phyloP scores from a whole-genome alignment of 2,797 vertebrate genomes.

The Macroramphosus scolopax region DNA sequence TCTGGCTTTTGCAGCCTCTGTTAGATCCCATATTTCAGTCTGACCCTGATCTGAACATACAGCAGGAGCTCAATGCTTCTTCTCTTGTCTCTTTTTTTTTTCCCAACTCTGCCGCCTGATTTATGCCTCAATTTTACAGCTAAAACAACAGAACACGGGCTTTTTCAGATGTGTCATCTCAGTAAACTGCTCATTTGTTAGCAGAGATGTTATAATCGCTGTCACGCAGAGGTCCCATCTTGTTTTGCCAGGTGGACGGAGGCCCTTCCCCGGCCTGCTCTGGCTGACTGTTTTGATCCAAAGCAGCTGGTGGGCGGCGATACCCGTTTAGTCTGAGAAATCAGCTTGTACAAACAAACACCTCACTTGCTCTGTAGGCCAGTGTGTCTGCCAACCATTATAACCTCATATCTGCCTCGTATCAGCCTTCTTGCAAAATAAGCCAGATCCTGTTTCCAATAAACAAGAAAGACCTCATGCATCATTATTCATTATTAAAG shows the following conservation, averaged over 20 bases:
- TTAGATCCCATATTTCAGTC: constrained; percentile 67
- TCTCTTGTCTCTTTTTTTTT: constrained; percentile 20
- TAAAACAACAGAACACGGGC: constrained; percentile 51
- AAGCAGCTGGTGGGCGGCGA: constrained; percentile 86
- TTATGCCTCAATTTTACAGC: constrained; percentile 43
- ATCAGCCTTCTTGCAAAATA: constrained; percentile 62
- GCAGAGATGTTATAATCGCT: constrained; percentile 72
- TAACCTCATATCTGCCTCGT: constrained; percentile 76
- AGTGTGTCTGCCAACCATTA: constrained; percentile 91
- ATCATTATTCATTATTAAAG: constrained; percentile 79
- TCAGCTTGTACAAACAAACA: constrained; percentile 95
- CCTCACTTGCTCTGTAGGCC: constrained; percentile 74
- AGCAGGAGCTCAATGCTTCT: constrained; percentile 38
- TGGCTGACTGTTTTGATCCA: constrained; percentile 79
- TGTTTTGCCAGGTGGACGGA: constrained; percentile 94
- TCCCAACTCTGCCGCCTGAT: constrained; percentile 2
- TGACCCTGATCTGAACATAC: constrained; percentile 59
- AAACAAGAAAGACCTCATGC: constrained; percentile 76
- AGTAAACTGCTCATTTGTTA: constrained; percentile 77
- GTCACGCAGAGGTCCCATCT: constrained; percentile 77
- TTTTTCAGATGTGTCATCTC: constrained; percentile 67
- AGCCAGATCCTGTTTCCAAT: constrained; percentile 83
- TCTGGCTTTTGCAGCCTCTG: constrained; percentile 50
- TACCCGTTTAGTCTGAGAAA: constrained; percentile 88
- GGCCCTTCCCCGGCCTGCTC: constrained; percentile 34